phyloP scores from a whole-genome alignment of 2,797 vertebrate genomes.

The Simalia tracyae region DNA sequence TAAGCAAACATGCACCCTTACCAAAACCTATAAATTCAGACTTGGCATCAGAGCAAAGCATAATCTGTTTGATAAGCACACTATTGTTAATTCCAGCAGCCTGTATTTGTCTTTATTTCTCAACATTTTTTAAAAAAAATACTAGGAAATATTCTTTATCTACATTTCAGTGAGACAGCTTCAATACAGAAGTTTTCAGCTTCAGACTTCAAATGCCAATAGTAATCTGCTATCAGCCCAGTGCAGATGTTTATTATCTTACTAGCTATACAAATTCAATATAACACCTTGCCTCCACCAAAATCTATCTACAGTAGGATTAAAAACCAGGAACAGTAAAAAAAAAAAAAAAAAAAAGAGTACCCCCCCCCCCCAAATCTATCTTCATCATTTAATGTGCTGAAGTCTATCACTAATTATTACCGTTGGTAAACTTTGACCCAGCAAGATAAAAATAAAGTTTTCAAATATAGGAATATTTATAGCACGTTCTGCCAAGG shows the following conservation, averaged over 20 bases:
- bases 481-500: neutral
- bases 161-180: constrained; percentile 9
- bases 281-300: neutral
- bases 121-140: constrained; percentile 11
- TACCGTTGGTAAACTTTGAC: constrained; percentile 24
- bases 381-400: constrained; percentile 7
- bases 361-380: neutral
- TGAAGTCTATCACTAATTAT: neutral
- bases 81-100: constrained; percentile 7
- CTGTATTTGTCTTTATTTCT: neutral
- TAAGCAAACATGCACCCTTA: neutral
- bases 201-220: constrained; percentile 10
- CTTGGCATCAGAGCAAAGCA: neutral
- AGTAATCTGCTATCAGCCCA: neutral
- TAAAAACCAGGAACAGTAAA: neutral
- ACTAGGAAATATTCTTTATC: constrained; percentile 20
- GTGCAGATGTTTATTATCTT: constrained; percentile 32
- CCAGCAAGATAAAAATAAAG: neutral
- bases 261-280: constrained; percentile 17
- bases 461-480: constrained; percentile 3
- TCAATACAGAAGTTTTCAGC: constrained; percentile 18
- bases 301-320: constrained; percentile 8
- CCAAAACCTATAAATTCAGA: constrained; percentile 1
- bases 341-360: neutral
- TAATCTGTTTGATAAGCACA: neutral